Conservation (phyloP, 2,797 vertebrate genomes). For the Parauchenoglanis punctatus region DNA sequence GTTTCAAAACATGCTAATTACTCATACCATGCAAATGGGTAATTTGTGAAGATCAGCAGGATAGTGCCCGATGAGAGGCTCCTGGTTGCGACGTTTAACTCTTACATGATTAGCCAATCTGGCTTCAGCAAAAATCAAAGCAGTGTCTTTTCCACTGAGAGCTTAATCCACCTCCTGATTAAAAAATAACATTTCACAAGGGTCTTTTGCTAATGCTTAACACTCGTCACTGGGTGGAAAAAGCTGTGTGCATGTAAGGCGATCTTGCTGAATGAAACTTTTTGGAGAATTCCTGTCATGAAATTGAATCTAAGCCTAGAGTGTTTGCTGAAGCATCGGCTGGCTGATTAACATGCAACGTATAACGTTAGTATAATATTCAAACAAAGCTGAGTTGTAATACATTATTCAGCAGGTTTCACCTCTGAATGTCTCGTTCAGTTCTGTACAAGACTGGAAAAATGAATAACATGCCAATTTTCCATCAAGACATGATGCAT, state of each 20-base stretch:
- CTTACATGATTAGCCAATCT: slow-evolving; percentile 24
- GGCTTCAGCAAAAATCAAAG: slow-evolving; percentile 14
- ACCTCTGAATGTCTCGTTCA: slow-evolving; percentile 8
- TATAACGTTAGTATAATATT: slow-evolving; percentile 32
- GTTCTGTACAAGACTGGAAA: background rate
- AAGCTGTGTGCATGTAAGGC: background rate
- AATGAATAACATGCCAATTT: background rate
- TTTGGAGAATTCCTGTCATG: background rate
- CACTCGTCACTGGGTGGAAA: background rate
- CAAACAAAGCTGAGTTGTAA: slow-evolving; percentile 5
- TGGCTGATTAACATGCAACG: slow-evolving; percentile 32
- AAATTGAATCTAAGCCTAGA: background rate
- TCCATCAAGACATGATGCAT: background rate
- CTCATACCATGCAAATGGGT: slow-evolving; percentile 21
- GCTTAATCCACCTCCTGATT: background rate
- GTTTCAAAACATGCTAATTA: slow-evolving; percentile 48
- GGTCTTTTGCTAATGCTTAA: background rate
- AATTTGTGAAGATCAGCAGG: slow-evolving; percentile 50
- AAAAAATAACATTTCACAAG: background rate
- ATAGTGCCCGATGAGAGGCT: slow-evolving; percentile 8
- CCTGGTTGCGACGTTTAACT: slow-evolving; percentile 26
- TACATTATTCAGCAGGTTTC: slow-evolving; percentile 33
- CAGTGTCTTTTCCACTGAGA: background rate
- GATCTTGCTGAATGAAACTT: background rate
- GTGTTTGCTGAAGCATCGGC: background rate